phyloP scores from a whole-genome alignment of 2,797 vertebrate genomes.

The Tenualosa thibaudeaui region DNA sequence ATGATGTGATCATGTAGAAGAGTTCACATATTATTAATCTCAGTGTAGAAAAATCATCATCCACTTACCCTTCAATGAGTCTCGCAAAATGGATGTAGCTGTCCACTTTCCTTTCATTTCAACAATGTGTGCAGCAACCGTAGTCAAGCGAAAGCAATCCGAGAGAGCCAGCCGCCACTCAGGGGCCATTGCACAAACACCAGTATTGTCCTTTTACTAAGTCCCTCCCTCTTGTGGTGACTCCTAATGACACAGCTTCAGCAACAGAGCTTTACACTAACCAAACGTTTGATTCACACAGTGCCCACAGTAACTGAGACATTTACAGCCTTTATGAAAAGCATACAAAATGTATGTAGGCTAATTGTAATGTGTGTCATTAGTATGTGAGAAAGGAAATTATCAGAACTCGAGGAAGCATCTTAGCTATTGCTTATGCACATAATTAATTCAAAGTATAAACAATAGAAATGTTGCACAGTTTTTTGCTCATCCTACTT shows the following conservation, averaged over 20 bases:
- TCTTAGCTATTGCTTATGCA: no score
- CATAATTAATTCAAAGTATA: no score
- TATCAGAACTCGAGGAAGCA: no score
- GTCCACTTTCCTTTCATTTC: slow-evolving; percentile 67
- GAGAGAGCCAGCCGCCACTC: slow-evolving; percentile 70
- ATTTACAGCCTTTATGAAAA: neutral
- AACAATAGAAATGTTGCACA: no score
- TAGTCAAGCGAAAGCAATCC: slow-evolving; percentile 71
- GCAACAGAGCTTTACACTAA: slow-evolving; percentile 20
- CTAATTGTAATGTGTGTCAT: no score
- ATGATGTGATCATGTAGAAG: neutral
- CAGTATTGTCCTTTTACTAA: slow-evolving; percentile 75
- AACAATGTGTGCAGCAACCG: slow-evolving; percentile 69
- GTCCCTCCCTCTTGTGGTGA: slow-evolving; percentile 76
- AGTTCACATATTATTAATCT: neutral
- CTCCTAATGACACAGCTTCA: slow-evolving; percentile 46
- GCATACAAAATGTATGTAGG: neutral
- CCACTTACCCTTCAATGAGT: slow-evolving; percentile 70
- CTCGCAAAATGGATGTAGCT: slow-evolving; percentile 63
- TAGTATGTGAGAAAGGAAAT: no score
- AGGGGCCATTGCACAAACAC: slow-evolving; percentile 80
- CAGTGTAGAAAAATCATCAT: neutral
- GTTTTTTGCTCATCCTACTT: no score
- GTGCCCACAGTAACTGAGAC: neutral
- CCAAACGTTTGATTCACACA: neutral